Evolutionary conservation across 2,113 vertebrate species (phyloP).

Genomic region (Peromyscus polionotus): DNA sequence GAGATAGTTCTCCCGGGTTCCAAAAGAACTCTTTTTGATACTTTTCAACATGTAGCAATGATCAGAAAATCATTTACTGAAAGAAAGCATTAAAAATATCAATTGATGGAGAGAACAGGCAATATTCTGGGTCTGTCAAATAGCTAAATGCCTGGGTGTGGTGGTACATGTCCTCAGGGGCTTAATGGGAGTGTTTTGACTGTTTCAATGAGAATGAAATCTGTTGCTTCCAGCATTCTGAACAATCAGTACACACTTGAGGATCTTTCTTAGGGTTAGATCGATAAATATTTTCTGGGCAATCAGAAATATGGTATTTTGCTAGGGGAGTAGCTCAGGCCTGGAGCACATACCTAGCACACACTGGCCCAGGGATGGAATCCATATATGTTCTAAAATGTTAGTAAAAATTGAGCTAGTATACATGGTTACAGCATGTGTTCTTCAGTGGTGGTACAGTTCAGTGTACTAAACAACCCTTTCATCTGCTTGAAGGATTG

Average conservation of each 20-base stretch:
- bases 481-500: too few species aligned
- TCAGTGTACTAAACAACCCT: too few species aligned
- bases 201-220: neutral
- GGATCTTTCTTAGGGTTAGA: neutral
- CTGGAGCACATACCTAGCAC: neutral
- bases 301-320: neutral
- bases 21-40: neutral
- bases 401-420: neutral
- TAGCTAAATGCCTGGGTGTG: neutral
- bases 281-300: neutral
- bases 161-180: too few species aligned
- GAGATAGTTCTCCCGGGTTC: fast-evolving
- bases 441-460: too few species aligned
- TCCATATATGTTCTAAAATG: neutral
- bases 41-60: neutral
- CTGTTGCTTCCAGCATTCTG: neutral
- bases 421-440: too few species aligned
- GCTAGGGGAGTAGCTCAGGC: neutral
- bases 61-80: too few species aligned
- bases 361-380: neutral
- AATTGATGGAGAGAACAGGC: neutral
- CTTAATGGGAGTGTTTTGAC: neutral
- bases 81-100: neutral
- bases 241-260: neutral
- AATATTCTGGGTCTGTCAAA: neutral